These are phyloP conservation scores for Temnothorax nylanderi DNA, from an alignment of 1,140 invertebrate genomes.

Conservation along the genomic window DNA sequence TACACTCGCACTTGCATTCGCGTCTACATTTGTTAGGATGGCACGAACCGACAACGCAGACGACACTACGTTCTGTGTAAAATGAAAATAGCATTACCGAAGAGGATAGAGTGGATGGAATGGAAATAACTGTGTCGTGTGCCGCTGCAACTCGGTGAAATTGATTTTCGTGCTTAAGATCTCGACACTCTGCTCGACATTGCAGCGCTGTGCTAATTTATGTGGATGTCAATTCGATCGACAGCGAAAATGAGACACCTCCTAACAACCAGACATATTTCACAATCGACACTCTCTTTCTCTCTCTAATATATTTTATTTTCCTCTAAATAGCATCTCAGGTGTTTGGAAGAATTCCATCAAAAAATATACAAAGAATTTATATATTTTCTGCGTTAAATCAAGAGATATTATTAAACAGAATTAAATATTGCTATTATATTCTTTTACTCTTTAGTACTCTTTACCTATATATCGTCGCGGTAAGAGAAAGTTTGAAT, in stretches of 20 bases:
- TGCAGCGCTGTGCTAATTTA: slow-evolving; percentile 33
- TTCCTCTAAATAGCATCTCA: background rate
- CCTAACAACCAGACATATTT: background rate
- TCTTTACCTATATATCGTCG: background rate
- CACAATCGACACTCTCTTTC: background rate
- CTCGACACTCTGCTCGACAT: slow-evolving; percentile 8
- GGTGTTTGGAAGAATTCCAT: background rate
- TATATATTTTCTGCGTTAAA: background rate
- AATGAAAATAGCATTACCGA: slow-evolving; percentile 55
- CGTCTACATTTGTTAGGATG: slow-evolving; percentile 15
- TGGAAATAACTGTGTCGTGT: slow-evolving; percentile 45
- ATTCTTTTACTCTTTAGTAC: background rate
- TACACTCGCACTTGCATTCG: slow-evolving; percentile 27
- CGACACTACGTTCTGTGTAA: slow-evolving; percentile 36
- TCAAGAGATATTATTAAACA: background rate
- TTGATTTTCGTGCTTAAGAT: slow-evolving; percentile 52
- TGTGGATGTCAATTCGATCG: slow-evolving; percentile 29
- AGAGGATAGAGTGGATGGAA: slow-evolving; percentile 37
- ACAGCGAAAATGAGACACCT: slow-evolving; percentile 15
- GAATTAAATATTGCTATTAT: background rate
- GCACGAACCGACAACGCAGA: background rate
- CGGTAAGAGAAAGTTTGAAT: slow-evolving; percentile 14
- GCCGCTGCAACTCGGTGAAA: slow-evolving; percentile 32
- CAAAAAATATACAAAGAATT: background rate
- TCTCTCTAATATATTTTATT: background rate